phyloP scores from a whole-genome alignment of 2,888 invertebrate species.

The Ophioninae sp. region DNA sequence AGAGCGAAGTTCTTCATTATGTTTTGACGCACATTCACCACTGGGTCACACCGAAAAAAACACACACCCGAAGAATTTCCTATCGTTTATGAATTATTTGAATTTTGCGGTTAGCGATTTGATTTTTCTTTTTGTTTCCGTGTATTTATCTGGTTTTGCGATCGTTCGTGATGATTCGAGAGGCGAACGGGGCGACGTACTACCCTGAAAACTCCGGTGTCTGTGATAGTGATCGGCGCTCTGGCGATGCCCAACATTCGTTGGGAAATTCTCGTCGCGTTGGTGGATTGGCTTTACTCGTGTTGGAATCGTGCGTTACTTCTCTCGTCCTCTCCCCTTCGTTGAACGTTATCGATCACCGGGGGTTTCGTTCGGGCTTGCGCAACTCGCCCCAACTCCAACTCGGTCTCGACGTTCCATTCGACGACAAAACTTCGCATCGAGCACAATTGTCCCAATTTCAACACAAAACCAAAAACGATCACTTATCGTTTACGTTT shows the following conservation, averaged over 20 bases:
- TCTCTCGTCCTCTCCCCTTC: slow-evolving; percentile 45
- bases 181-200: slow-evolving; percentile 56
- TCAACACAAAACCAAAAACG: background rate
- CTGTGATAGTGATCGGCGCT: slow-evolving; percentile 36
- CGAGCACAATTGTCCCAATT: background rate
- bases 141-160: slow-evolving; percentile 5
- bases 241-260: slow-evolving; percentile 10
- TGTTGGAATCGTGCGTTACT: slow-evolving; percentile 30
- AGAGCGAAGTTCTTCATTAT: slow-evolving; percentile 73
- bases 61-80: background rate
- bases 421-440: slow-evolving; percentile 15
- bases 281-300: slow-evolving; percentile 1
- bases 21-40: slow-evolving; percentile 62
- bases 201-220: slow-evolving; percentile 42
- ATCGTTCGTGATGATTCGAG: slow-evolving; percentile 28
- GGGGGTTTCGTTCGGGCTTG: slow-evolving; percentile 60
- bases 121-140: background rate
- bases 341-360: slow-evolving; percentile 75
- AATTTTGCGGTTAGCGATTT: background rate
- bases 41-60: background rate
- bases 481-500: background rate
- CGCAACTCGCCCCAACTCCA: slow-evolving; percentile 50
- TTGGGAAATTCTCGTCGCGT: slow-evolving; percentile 39
- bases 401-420: background rate
- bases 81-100: background rate